Base-by-base conservation (phyloP, 2,797 vertebrate genomes). In the Sebastes melanostomus region DNA sequence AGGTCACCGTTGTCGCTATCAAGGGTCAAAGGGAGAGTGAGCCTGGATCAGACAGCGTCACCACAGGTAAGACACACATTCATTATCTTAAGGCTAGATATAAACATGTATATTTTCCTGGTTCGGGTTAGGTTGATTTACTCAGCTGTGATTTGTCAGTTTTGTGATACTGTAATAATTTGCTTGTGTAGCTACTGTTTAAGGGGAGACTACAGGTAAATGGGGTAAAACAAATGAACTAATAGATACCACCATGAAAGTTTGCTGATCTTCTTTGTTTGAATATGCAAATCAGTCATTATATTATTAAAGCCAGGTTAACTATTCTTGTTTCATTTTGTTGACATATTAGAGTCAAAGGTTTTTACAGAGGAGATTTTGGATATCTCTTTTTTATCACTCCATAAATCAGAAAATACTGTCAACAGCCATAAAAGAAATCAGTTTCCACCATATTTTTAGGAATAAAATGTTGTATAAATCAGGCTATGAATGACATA, bases 1-100 rank as follows among this genome's bases (percentile, higher is more conserved):
- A 93, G 0, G 96, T 98, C 90, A 97, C 93, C 0, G 91, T 99
- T 20, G 87, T 97, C 6, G 95, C 97, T 11, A 70, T 97, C 75
- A 98, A 97, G 88, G 97, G 96, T 52, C 96, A 96, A 71, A 95
- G 98, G 74, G 98, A 99, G 89, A 99, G 98, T 0, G 96, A 97
- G 24, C 97, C 98, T 0, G 36, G 96, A 63, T 97, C 97, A 1
- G 98, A 97, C 78, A 95, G 83, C 1, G 93, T 99, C 82, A 96
- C 95, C 74, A 99, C 98, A 95, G 98, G 97, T 97, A 87, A 63
- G 63, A n/a, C 54, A 30, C 25, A 59, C 9, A 42, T 9, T 27
- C 5, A 18, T 42, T 5, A 30, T 75, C 3, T 11, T 46, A 20
- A 54, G 16, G n/a, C 16, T 24, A 2, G 6, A 18, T 32, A 18